Evolutionary conservation across 1,140 invertebrate genomes (phyloP).

Genomic region (Drosophila tristis): DNA sequence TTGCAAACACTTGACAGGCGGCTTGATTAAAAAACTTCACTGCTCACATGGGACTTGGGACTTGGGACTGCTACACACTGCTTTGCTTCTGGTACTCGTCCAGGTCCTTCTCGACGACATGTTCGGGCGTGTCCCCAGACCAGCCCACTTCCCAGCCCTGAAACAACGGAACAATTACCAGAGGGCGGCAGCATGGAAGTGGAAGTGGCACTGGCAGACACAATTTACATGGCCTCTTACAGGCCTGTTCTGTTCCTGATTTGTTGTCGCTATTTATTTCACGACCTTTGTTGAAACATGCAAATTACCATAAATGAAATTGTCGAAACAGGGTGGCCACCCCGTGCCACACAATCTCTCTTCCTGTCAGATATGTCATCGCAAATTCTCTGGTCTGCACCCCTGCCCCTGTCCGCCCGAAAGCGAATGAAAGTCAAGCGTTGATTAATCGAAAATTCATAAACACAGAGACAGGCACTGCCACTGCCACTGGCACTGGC

Average conservation of each 20-base stretch:
- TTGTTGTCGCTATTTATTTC: conserved; percentile 80
- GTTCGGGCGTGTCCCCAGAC: conserved; percentile 62
- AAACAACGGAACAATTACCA: conserved; percentile 58
- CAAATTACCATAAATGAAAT: conserved; percentile 77
- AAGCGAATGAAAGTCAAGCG: conserved; percentile 52
- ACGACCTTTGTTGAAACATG: conserved; percentile 68
- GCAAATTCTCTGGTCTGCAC: conserved; percentile 9
- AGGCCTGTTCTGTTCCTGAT: conserved; percentile 59
- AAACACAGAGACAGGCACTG: conserved; percentile 18
- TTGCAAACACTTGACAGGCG: conserved; percentile 83
- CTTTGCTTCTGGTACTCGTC: neutral
- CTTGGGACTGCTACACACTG: neutral
- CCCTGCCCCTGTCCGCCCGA: too few relatives aligned
- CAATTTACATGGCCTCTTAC: conserved; percentile 60
- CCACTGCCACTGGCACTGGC: neutral
- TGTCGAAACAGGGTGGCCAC: conserved; percentile 34
- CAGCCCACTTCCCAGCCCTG: conserved; percentile 2
- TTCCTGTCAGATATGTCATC: conserved; percentile 77
- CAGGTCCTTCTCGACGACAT: conserved; percentile 52
- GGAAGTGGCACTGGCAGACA: conserved; percentile 25
- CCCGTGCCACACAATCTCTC: conserved; percentile 48
- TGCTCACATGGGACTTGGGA: conserved; percentile 80
- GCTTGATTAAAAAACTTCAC: conserved; percentile 84
- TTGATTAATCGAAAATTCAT: conserved; percentile 75
- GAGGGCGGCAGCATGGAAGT: conserved; percentile 31